These are phyloP conservation scores for Anhinga anhinga DNA, from an alignment of 2,113 vertebrate genomes.

Conservation along the genomic window DNA sequence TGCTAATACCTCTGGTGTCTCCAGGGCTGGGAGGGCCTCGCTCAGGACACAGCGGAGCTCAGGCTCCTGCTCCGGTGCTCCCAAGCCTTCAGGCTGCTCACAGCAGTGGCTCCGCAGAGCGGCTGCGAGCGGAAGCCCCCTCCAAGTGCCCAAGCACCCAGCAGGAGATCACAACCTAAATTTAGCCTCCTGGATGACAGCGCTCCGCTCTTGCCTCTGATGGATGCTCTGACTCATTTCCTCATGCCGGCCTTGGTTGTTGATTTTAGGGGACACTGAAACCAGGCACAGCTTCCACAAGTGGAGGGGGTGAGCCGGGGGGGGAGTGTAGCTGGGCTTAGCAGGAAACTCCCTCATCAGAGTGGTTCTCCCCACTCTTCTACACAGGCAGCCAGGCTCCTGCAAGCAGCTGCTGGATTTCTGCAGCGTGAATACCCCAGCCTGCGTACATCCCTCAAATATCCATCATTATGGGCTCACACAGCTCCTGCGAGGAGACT, in stretches of 20 bases:
- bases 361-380: background rate
- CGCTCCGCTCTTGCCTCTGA: background rate
- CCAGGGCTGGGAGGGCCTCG: background rate
- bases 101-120: background rate
- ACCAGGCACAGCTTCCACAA: background rate
- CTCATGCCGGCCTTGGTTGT: background rate
- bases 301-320: rapidly evolving
- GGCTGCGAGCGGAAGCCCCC: background rate
- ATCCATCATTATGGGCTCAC: background rate
- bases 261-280: background rate
- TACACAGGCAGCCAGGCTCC: background rate
- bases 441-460: background rate
- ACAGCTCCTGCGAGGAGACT: background rate
- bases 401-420: background rate
- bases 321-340: background rate
- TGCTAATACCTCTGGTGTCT: too few relatives aligned
- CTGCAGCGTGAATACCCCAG: background rate
- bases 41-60: background rate
- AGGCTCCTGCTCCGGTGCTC: background rate
- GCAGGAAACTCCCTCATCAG: background rate
- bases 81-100: background rate
- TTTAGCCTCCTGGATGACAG: background rate
- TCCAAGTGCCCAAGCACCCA: background rate
- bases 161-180: background rate
- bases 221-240: background rate